Conservation (phyloP, 2,113 vertebrate genomes). For the Ptychochromis oligacanthus region DNA sequence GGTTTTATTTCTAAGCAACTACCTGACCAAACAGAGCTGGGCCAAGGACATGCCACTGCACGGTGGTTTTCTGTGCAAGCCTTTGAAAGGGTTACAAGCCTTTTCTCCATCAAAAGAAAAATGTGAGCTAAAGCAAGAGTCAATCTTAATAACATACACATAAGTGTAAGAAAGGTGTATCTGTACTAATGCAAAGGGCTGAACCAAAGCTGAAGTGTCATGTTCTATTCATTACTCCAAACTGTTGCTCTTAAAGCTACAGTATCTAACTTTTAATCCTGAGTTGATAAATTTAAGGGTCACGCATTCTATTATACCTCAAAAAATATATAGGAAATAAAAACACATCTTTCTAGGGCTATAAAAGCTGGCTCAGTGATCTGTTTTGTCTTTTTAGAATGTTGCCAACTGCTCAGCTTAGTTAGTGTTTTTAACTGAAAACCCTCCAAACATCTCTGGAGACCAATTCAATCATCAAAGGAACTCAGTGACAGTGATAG, state of each 20-base stretch:
- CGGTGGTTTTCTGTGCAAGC: background rate
- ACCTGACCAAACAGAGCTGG: constrained; percentile 64
- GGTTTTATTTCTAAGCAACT: constrained; percentile 72
- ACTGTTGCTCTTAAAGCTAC: background rate
- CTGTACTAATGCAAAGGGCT: background rate
- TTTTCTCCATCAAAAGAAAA: background rate
- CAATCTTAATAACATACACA: background rate
- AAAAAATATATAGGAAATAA: background rate
- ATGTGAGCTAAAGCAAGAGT: background rate
- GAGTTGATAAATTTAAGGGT: background rate
- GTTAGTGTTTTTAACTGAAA: background rate
- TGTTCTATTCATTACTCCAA: no score
- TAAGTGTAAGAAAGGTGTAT: background rate
- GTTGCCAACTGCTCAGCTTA: background rate
- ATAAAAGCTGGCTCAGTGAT: background rate
- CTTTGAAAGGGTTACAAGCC: background rate
- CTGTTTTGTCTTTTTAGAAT: background rate
- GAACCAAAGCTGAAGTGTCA: background rate
- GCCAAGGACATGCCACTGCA: constrained; percentile 36
- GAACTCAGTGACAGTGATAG: background rate
- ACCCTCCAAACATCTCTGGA: background rate
- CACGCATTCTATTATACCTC: background rate
- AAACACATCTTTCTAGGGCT: background rate
- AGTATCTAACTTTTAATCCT: background rate
- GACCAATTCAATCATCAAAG: no score